Percentiles rank a stretch among this genome's conserved stretches.
phyloP scores from a whole-genome alignment of 1,140 invertebrate genomes.

The Caerostris darwini region DNA sequence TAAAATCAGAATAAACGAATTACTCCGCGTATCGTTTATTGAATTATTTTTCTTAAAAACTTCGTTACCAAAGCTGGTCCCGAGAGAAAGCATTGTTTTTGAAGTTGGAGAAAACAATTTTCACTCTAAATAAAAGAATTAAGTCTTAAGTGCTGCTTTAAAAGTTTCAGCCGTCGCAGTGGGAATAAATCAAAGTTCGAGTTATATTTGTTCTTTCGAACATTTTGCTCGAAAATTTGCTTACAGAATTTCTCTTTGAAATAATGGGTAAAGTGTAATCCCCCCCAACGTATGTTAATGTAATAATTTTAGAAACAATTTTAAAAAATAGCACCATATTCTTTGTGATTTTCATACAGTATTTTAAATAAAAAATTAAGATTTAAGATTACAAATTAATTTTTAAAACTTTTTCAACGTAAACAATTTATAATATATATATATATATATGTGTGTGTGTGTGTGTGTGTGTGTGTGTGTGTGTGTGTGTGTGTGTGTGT shows the following conservation, averaged over 20 bases:
- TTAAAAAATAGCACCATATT: too few relatives aligned
- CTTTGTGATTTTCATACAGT: too few relatives aligned
- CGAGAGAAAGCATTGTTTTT: constrained; percentile 57
- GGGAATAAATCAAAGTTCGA: constrained; percentile 74
- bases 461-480: too few relatives aligned
- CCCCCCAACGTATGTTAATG: not conserved
- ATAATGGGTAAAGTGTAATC: not conserved
- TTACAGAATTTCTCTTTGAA: not conserved
- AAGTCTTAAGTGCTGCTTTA: constrained; percentile 71
- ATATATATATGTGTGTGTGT: too few relatives aligned
- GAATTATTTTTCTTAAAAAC: constrained; percentile 73
- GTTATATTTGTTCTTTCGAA: constrained; percentile 52
- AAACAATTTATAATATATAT: too few relatives aligned
- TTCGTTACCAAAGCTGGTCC: constrained; percentile 63
- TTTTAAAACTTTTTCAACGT: too few relatives aligned
- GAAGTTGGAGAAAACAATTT: constrained; percentile 75
- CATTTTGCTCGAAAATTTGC: not conserved
- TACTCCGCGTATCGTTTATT: constrained; percentile 50
- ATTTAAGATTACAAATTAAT: too few relatives aligned
- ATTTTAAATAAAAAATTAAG: too few relatives aligned
- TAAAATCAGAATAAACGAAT: constrained; percentile 76
- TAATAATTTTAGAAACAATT: constrained; percentile 5
- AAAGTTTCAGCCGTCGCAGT: constrained; percentile 62
- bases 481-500: too few relatives aligned
- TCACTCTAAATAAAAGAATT: constrained; percentile 67